Evolutionary conservation across 2,797 vertebrate species (phyloP), one percentile per base, ranked within the genome.

Genomic region (Danio aesculapii): DNA sequence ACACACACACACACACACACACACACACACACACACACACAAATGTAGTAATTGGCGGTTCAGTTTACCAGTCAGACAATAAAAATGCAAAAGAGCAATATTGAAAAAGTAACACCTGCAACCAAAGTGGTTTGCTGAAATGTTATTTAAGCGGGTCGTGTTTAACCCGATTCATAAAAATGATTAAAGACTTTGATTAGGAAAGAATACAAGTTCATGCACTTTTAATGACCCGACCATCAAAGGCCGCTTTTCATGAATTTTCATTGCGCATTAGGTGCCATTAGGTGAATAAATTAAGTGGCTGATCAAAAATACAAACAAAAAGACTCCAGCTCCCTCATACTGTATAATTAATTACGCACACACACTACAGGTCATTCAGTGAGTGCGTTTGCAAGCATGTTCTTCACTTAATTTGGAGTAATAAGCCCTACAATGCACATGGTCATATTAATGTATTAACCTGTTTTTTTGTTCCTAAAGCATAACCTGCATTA

Each of bases 231-330:
- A 55, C 43, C 70, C 5, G 69, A 67, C 49, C 69, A 73, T 52
- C 74, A 69, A 70, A 69, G 46, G 55, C 74, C n/a, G 53, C 0
- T 41, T 66, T 77, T 72, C 62, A 73, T 61, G 71, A 79, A 83
- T 79, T 74, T 79, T 58, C 69, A 74, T 72, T 13, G 6, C 8
- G 9, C 59, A 39, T 61, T 43, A 30, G 10, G 14, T 17, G 10
- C 53, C 39, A 79, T 39, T 50, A 75, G 57, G 82, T 79, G 62
- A 83, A 74, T 79, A 83, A 53, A 79, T 52, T 55, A 74, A 62
- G 46, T 21, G 43, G 53, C 61, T 30, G 46, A 73, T 67, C 43
- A 79, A 83, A 68, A 73, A 61, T 58, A 44, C 59, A 74, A 72
- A 41, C 19, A 61, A 44, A 39, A 83, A 67, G 5, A 53, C 1